Percentiles rank a stretch among this genome's conserved stretches.
These are phyloP conservation scores for Dendrolimus houi DNA, from an alignment of 2,888 invertebrate genomes.

Conservation along the genomic window DNA sequence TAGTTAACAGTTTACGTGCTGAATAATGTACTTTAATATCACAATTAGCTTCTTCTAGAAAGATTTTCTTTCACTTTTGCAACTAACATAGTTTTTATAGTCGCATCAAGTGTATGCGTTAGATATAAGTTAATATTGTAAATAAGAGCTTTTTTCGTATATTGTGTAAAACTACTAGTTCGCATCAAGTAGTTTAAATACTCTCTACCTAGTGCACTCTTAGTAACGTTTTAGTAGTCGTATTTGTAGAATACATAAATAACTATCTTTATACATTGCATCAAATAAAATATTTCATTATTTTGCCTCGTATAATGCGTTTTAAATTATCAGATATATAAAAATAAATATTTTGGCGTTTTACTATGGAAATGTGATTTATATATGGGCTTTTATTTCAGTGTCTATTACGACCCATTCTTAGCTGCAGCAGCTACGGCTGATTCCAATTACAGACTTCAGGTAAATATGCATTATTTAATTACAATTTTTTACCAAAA, in stretches of 20 bases:
- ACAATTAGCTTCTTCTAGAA: not conserved
- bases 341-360: not conserved
- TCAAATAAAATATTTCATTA: not conserved
- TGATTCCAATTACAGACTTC: slow-evolving; percentile 93
- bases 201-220: not conserved
- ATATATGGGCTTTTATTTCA: slow-evolving; percentile 39
- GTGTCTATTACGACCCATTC: slow-evolving; percentile 97
- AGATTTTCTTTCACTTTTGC: slow-evolving; percentile 1
- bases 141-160: not conserved
- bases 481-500: slow-evolving; percentile 5
- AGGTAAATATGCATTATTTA: slow-evolving; percentile 78
- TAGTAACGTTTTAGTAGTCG: not conserved
- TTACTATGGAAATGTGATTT: slow-evolving; percentile 6
- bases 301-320: not conserved
- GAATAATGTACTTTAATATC: not conserved
- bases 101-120: not conserved
- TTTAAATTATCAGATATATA: not conserved
- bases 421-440: slow-evolving; percentile 91
- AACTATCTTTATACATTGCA: not conserved
- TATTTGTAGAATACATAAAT: not conserved
- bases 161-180: not conserved
- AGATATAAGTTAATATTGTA: not conserved
- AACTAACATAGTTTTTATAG: slow-evolving; percentile 11
- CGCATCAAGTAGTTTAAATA: not conserved
- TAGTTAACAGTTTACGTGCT: not conserved